phyloP scores from a whole-genome alignment of 2,797 vertebrate species.

The Hephaestus fuliginosus region DNA sequence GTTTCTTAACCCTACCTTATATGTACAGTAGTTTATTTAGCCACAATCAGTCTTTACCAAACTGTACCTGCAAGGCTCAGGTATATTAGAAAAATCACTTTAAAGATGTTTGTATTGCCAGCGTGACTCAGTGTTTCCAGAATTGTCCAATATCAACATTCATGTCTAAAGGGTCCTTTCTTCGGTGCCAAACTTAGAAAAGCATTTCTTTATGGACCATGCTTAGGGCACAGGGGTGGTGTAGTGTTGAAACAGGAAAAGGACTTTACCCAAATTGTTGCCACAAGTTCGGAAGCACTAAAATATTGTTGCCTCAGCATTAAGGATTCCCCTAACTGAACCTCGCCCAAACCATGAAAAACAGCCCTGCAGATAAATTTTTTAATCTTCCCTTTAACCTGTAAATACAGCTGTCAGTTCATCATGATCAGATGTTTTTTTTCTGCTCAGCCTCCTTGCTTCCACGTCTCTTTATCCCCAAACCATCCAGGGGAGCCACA shows the following conservation, averaged over 20 bases:
- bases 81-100: not conserved
- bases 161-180: not conserved
- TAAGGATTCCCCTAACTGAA: not conserved
- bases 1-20: not conserved
- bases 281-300: not conserved
- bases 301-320: not conserved
- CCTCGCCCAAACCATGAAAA: not conserved
- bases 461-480: not conserved
- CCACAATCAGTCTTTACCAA: not conserved
- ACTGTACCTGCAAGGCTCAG: not conserved
- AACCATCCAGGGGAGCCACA: conserved; percentile 4
- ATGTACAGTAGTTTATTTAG: not conserved
- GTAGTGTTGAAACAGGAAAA: not conserved
- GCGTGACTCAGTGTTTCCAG: not conserved
- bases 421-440: not conserved
- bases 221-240: not conserved
- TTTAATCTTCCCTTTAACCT: not conserved
- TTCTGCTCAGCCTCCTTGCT: conserved; percentile 6
- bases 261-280: not conserved
- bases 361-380: not conserved
- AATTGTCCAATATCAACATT: not conserved
- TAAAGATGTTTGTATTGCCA: not conserved
- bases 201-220: not conserved
- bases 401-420: conserved; percentile 1
- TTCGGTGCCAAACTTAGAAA: not conserved